Evolutionary conservation across 2,797 vertebrate genomes (phyloP).

Genomic region (Cuculus canorus): DNA sequence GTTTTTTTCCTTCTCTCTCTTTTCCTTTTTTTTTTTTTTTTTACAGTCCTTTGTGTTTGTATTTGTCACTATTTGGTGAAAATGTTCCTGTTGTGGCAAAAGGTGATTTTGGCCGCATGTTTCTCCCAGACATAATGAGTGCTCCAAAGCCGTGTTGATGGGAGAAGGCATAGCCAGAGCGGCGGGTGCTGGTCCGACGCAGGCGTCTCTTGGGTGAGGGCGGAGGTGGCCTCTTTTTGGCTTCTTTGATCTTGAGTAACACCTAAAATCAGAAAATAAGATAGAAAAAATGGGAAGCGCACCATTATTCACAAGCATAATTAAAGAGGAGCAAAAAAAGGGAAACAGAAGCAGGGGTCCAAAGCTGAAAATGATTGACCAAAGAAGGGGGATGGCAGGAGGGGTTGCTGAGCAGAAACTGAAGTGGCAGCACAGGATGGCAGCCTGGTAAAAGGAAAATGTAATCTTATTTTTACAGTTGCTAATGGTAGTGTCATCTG

Average conservation of each 20-base stretch:
- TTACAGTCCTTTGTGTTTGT: constrained; percentile 46
- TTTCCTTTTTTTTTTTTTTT: accelerated
- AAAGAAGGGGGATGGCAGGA: background rate
- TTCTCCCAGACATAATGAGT: constrained; percentile 89
- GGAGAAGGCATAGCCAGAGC: constrained; percentile 95
- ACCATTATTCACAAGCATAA: background rate
- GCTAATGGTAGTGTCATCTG: background rate
- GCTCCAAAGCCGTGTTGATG: constrained; percentile 90
- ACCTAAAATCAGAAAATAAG: constrained; percentile 77
- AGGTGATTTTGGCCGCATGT: constrained; percentile 72
- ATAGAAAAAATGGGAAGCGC: background rate
- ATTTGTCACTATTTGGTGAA: constrained; percentile 43
- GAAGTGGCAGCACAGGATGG: background rate
- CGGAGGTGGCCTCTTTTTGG: constrained; percentile 76
- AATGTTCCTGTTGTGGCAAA: constrained; percentile 43
- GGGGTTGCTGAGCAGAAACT: background rate
- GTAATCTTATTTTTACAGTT: background rate
- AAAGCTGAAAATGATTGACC: background rate
- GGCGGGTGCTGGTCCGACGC: constrained; percentile 79
- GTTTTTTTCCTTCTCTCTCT: background rate
- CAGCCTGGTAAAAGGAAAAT: background rate
- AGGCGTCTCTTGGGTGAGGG: constrained; percentile 39
- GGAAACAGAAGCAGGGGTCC: background rate
- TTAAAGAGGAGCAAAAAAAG: background rate
- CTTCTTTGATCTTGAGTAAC: constrained; percentile 79